phyloP scores from a whole-genome alignment of 2,797 vertebrate genomes.

The Sebastes minor region DNA sequence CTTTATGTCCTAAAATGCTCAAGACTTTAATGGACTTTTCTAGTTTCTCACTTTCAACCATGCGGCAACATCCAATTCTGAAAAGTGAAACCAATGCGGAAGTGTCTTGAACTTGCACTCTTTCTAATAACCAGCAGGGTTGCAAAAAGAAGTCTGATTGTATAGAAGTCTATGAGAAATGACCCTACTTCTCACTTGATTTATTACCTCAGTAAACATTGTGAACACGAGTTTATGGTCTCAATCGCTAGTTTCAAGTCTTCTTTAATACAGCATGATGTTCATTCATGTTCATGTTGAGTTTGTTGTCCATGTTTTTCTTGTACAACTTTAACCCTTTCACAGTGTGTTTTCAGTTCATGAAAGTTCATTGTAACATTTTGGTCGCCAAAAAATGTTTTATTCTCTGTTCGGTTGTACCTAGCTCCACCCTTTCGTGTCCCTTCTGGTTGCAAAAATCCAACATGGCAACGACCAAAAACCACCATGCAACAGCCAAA shows the following conservation, averaged over 20 bases:
- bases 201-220: neutral
- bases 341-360: neutral
- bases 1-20: neutral
- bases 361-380: neutral
- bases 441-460: neutral
- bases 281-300: neutral
- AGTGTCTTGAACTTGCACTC: neutral
- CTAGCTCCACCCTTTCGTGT: neutral
- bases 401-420: fast-evolving
- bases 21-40: neutral
- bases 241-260: neutral
- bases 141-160: fast-evolving
- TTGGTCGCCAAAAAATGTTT: fast-evolving
- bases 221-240: no score
- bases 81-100: neutral
- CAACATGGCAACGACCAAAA: neutral
- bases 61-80: no score
- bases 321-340: neutral
- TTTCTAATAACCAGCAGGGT: neutral
- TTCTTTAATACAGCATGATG: neutral
- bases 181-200: neutral
- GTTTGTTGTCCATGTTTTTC: neutral
- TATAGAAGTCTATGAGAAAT: neutral
- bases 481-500: no score
- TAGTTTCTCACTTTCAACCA: neutral